Conservation (phyloP, 2,797 vertebrate species). For the Hafferia zeledoni region DNA sequence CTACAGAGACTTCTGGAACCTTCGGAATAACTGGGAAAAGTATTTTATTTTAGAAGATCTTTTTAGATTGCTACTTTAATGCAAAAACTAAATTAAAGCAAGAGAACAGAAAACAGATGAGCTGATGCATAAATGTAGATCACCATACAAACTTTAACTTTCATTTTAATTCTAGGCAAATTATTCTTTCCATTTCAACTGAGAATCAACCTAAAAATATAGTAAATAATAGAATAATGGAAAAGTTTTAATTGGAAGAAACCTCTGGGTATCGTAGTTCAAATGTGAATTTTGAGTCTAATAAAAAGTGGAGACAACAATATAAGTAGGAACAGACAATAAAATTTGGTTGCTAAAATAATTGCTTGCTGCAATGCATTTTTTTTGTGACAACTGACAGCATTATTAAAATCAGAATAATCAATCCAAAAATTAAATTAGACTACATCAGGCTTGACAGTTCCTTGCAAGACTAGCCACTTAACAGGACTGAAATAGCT, state of each 20-base stretch:
- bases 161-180: neutral
- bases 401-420: conserved; percentile 7
- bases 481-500: conserved; percentile 31
- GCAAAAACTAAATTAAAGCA: neutral
- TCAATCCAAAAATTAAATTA: neutral
- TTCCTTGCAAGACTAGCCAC: conserved; percentile 31
- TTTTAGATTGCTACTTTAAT: neutral
- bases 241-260: neutral
- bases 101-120: neutral
- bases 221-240: neutral
- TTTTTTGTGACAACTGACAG: neutral
- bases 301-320: neutral
- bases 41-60: neutral
- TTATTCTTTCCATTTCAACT: neutral
- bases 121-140: neutral
- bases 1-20: neutral
- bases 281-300: neutral
- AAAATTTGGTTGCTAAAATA: neutral
- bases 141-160: neutral
- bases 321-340: neutral
- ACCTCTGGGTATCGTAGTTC: neutral
- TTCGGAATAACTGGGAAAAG: neutral
- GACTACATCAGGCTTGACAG: neutral
- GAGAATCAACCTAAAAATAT: neutral
- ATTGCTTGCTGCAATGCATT: neutral